Evolutionary conservation across 2,888 invertebrate species (phyloP).

Genomic region (Apamea sordens): DNA sequence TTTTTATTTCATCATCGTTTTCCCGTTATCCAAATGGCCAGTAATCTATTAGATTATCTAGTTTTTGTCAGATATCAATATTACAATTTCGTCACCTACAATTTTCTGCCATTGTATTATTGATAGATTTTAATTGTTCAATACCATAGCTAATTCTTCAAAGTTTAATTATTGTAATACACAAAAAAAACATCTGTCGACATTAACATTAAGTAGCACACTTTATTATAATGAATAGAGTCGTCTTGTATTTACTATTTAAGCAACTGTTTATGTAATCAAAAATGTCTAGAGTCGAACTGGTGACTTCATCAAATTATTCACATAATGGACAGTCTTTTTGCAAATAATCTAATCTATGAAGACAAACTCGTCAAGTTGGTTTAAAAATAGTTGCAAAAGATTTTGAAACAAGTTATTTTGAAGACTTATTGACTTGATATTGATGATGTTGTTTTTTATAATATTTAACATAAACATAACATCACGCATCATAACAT

Average conservation of each 20-base stretch:
- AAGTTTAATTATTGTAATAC: slow-evolving; percentile 21
- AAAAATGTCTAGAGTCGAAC: slow-evolving; percentile 20
- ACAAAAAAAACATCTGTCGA: slow-evolving; percentile 43
- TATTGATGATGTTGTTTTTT: background rate
- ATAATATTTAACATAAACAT: background rate
- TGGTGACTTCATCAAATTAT: slow-evolving; percentile 39
- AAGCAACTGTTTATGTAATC: slow-evolving; percentile 51
- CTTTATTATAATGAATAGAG: slow-evolving; percentile 34
- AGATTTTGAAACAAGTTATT: slow-evolving; percentile 7
- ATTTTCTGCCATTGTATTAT: slow-evolving; percentile 43
- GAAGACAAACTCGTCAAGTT: slow-evolving; percentile 19
- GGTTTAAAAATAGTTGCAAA: slow-evolving; percentile 18
- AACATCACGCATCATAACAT: too few species aligned
- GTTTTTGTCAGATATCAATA: slow-evolving; percentile 36
- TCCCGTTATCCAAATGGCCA: slow-evolving; percentile 5
- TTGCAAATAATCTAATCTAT: slow-evolving; percentile 8
- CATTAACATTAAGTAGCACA: slow-evolving; percentile 31
- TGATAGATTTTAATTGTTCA: slow-evolving; percentile 23
- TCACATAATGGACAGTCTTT: slow-evolving; percentile 18
- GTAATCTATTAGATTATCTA: background rate
- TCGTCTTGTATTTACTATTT: slow-evolving; percentile 33
- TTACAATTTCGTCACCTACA: slow-evolving; percentile 32
- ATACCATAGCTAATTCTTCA: slow-evolving; percentile 37
- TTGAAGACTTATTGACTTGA: slow-evolving; percentile 6
- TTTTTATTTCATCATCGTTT: slow-evolving; percentile 20